phyloP scores from a whole-genome alignment of 2,888 invertebrate genomes.

The Chirona hameri region DNA sequence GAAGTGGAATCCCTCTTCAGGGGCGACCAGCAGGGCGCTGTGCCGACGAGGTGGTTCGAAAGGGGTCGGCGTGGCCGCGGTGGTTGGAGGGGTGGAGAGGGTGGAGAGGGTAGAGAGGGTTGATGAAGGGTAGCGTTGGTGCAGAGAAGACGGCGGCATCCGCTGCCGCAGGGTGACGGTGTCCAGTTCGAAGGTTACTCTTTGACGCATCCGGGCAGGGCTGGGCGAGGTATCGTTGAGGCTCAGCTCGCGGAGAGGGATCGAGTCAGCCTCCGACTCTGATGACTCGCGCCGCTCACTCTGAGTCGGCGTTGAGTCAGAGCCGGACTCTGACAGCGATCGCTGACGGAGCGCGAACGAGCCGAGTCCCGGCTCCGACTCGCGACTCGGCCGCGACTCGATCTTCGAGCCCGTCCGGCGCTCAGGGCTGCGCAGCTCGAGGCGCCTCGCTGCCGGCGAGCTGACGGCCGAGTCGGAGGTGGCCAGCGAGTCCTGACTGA shows the following conservation, averaged over 20 bases:
- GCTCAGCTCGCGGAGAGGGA: no score
- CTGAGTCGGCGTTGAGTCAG: no score
- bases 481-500: constrained; percentile 7
- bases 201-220: no score
- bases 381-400: no score
- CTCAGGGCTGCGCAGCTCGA: constrained; percentile 7
- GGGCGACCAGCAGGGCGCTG: background rate
- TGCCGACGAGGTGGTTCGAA: background rate
- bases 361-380: no score
- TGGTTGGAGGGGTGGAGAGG: background rate
- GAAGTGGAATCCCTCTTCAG: constrained; percentile 32
- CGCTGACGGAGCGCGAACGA: no score
- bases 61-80: background rate
- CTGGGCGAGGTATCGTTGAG: no score
- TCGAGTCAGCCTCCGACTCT: no score
- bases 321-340: no score
- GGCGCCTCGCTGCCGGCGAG: constrained; percentile 23
- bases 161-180: constrained; percentile 4
- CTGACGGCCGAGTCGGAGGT: background rate
- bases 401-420: no score
- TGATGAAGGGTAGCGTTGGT: background rate
- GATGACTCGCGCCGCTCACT: no score
- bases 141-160: constrained; percentile 14
- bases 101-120: background rate
- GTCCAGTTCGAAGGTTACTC: no score